These are phyloP conservation scores for Tenthredo scrophulariae DNA, from an alignment of 2,888 invertebrate genomes.

Conservation along the genomic window DNA sequence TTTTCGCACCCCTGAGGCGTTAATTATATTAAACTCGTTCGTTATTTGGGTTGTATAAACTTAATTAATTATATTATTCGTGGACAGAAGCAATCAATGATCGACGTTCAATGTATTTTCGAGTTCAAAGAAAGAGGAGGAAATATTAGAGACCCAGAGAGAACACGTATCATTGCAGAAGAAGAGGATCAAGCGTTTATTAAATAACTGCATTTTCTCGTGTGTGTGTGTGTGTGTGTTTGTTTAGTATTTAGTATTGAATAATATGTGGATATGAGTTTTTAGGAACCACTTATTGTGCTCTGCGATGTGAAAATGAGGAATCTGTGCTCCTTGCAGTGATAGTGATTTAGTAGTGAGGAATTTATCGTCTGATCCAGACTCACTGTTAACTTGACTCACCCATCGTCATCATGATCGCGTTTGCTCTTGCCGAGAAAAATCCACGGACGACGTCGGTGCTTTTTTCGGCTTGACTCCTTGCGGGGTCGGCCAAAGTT, in stretches of 20 bases:
- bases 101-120: background rate
- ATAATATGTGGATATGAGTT: background rate
- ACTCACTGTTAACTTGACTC: slow-evolving; percentile 54
- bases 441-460: slow-evolving; percentile 61
- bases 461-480: slow-evolving; percentile 59
- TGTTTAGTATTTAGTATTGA: background rate
- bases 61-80: background rate
- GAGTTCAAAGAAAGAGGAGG: background rate
- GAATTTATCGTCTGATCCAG: slow-evolving; percentile 55
- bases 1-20: background rate
- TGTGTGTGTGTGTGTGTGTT: no score
- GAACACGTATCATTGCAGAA: background rate
- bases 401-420: slow-evolving; percentile 58
- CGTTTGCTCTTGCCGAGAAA: slow-evolving; percentile 59
- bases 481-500: slow-evolving; percentile 58
- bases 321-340: background rate
- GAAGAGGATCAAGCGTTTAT: background rate
- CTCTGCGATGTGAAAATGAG: slow-evolving; percentile 1
- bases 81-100: background rate
- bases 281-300: background rate
- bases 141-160: background rate
- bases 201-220: background rate
- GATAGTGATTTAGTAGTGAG: slow-evolving; percentile 11
- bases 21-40: background rate
- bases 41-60: no score